phyloP scores from a whole-genome alignment of 1,140 invertebrate genomes.

The Vanessa atalanta region DNA sequence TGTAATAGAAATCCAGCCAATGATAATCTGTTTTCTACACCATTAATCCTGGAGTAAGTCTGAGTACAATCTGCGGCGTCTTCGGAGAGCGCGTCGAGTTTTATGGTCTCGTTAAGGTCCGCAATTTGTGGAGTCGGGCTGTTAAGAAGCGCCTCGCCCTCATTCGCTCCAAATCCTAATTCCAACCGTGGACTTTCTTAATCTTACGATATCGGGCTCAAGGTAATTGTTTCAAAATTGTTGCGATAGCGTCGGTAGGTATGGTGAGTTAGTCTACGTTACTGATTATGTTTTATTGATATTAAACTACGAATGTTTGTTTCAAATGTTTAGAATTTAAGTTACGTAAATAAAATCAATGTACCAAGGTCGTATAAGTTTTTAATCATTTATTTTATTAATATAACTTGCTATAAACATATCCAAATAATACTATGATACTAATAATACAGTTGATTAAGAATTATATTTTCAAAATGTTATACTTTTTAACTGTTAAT shows the following conservation, averaged over 20 bases:
- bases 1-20: slow-evolving; percentile 78
- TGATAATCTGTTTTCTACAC: slow-evolving; percentile 81
- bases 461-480: too few species aligned
- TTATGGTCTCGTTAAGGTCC: slow-evolving; percentile 79
- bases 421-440: neutral
- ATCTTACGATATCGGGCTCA: slow-evolving; percentile 75
- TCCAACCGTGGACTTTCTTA: slow-evolving; percentile 77
- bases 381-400: too few species aligned
- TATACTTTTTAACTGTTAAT: too few species aligned
- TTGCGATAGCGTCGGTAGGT: slow-evolving; percentile 41
- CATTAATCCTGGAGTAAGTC: slow-evolving; percentile 79
- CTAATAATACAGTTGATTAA: neutral
- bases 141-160: slow-evolving; percentile 66
- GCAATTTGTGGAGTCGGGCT: slow-evolving; percentile 78
- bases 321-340: neutral
- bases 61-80: slow-evolving; percentile 77
- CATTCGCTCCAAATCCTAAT: slow-evolving; percentile 71
- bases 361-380: too few species aligned
- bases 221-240: slow-evolving; percentile 80
- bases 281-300: slow-evolving; percentile 11
- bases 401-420: too few species aligned
- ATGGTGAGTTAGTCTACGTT: slow-evolving; percentile 20
- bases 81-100: slow-evolving; percentile 73
- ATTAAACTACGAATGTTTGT: neutral
- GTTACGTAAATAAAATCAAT: neutral